Evolutionary conservation across 2,113 vertebrate genomes (phyloP).

Genomic region (Thryonomys swinderianus): DNA sequence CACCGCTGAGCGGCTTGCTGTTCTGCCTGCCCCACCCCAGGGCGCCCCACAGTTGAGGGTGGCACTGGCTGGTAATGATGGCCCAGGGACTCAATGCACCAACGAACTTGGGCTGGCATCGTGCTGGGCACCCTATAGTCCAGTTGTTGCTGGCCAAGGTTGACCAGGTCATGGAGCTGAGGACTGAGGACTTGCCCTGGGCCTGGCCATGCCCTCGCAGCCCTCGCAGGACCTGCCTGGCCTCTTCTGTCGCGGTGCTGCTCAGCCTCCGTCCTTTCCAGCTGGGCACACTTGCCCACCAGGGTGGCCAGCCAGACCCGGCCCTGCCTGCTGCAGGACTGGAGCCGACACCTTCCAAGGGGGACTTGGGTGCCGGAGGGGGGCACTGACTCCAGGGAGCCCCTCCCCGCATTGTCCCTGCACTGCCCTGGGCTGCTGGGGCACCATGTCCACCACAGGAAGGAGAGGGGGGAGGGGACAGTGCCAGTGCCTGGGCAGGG

Average conservation of each 20-base stretch:
- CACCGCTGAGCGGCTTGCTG: neutral
- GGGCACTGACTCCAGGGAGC: neutral
- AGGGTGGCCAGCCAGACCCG: neutral
- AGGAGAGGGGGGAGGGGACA: neutral
- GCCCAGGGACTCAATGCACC: neutral
- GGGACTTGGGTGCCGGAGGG: neutral
- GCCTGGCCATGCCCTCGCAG: too few species aligned
- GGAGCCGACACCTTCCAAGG: neutral
- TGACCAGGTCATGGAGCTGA: neutral
- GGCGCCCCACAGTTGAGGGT: too few species aligned
- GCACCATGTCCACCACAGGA: rapidly evolving
- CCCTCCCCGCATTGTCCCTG: neutral
- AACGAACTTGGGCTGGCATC: neutral
- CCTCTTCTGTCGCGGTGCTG: neutral
- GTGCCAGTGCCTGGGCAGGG: neutral
- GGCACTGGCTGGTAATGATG: neutral
- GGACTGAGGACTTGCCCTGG: too few species aligned
- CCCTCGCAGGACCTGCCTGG: neutral
- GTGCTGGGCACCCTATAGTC: neutral
- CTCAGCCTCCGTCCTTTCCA: neutral
- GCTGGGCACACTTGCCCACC: neutral
- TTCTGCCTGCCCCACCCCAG: neutral
- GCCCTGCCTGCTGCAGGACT: neutral
- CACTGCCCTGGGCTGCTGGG: rapidly evolving
- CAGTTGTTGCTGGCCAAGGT: neutral